Conservation (phyloP, 2,888 invertebrate species). For the Epinotia demarniana region DNA sequence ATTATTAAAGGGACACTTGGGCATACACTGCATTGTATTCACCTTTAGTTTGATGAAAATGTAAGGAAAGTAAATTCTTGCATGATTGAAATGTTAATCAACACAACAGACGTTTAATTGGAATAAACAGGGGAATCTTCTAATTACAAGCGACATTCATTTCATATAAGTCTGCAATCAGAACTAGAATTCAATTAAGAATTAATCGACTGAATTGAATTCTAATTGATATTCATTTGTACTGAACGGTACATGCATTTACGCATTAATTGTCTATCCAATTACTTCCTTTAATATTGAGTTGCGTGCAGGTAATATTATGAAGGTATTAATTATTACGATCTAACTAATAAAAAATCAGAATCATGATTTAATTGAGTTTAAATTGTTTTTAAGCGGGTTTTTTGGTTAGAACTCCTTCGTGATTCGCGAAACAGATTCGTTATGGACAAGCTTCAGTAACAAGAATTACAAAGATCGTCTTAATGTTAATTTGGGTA, state of each 20-base stretch:
- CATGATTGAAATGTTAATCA: constrained; percentile 7
- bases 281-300: constrained; percentile 32
- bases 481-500: too few relatives aligned
- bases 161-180: constrained; percentile 66
- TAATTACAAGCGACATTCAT: constrained; percentile 62
- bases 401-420: too few relatives aligned
- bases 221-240: constrained; percentile 73
- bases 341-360: not conserved
- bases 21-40: too few relatives aligned
- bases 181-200: constrained; percentile 70
- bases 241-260: constrained; percentile 43
- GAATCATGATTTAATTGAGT: not conserved
- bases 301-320: not conserved
- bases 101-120: not conserved
- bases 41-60: too few relatives aligned
- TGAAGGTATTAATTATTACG: not conserved
- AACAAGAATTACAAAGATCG: too few relatives aligned
- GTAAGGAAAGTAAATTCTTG: too few relatives aligned
- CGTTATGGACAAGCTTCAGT: too few relatives aligned
- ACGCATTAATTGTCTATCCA: constrained; percentile 42
- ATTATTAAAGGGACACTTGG: too few relatives aligned
- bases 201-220: constrained; percentile 65
- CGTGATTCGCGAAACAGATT: too few relatives aligned
- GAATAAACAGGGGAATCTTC: constrained; percentile 48
- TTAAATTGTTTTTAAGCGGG: too few relatives aligned